Evolutionary conservation across 1,140 invertebrate genomes (phyloP), one percentile per base, ranked within the genome.

Genomic region (Latrodectus geometricus): DNA sequence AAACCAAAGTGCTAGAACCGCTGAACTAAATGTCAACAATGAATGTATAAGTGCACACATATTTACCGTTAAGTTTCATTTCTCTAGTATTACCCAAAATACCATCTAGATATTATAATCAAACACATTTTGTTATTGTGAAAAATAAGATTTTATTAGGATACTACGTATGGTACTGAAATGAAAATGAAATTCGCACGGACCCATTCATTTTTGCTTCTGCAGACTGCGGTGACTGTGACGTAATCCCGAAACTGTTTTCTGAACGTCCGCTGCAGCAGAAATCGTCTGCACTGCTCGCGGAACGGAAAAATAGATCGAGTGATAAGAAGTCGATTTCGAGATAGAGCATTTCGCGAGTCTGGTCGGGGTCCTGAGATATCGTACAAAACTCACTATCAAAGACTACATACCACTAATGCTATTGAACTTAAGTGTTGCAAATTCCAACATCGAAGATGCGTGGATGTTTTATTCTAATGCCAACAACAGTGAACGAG

Each of bases 381-480:
- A 61, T 61, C 17, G 17, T 61, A 14, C 54, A 17, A 61, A 61
- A 61, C 11, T 61, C 11, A 17, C 54, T 61, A 61, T 61, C 54
- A 61, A 61, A 61, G 54, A 11, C 17, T 61, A 61, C 11, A 61
- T 61, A 1, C 49, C 20, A 76, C 61, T 61, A 52, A 84, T 84
- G 82, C 50, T 20, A 69, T 49, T 84, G 74, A n/a, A 69, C 61
- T 54, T 48, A 86, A 74, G 35, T 21, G 35, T 86, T 86, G 52
- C 68, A 78, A 56, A 20, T 72, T 20, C 49, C 23, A 61, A 35
- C 65, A 52, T 56, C 73, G 74, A 78, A 70, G 83, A 86, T 86
- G 83, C 74, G 83, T 74, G 83, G 83, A 86, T 86, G 83, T 78
- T 78, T n/a, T 56, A 77, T 70, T 48, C 65, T 86, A 65, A 86